Evolutionary conservation across 2,797 vertebrate genomes (phyloP), one percentile per base, ranked within the genome.

Genomic region (Okamejei kenojei): DNA sequence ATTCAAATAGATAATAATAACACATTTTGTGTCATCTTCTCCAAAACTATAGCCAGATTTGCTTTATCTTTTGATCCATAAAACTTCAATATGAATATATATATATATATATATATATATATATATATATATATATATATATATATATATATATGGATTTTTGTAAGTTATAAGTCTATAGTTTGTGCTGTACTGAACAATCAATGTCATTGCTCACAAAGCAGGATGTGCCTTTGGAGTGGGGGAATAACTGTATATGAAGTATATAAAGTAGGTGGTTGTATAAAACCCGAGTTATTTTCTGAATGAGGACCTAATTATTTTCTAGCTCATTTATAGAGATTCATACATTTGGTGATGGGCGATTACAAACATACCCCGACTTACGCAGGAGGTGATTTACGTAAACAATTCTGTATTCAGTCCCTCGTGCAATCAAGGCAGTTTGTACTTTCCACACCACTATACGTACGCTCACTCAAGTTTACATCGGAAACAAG

Each of bases 41-140:
- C 29, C 21, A 63, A 86, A 86, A 86, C 61, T 86, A 32, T n/a
- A 86, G 54, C 26, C 54, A 86, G 29, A 86, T 61, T 86, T 80
- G 58, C 45, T 63, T 63, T 29, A 61, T 26, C 8, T 61, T 63
- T 63, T 63, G 1, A 17, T 86, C 58, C 58, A 61, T 86, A 63
- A 86, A 54, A 54, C 45, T 54, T 86, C 58, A 8, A 29, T 86
- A n/a, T 63, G 63, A 61, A 21, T 63, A n/a, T 65, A 29, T 61
- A 86, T 86, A 84, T 35, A n/a, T n/a, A n/a, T n/a, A n/a, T n/a
- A 38, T 38, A 10, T 45, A 80, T 80, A 45, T 80, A 38, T 38
- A 10, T 45, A 80, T 80, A 45, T 80, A 29, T 61, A 86, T 86
- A 21, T 63, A n/a, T 65, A 29, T 61, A 86, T 86, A 21, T 63